phyloP scores from a whole-genome alignment of 2,797 vertebrate species.

The Triplophysa yarkandensis region DNA sequence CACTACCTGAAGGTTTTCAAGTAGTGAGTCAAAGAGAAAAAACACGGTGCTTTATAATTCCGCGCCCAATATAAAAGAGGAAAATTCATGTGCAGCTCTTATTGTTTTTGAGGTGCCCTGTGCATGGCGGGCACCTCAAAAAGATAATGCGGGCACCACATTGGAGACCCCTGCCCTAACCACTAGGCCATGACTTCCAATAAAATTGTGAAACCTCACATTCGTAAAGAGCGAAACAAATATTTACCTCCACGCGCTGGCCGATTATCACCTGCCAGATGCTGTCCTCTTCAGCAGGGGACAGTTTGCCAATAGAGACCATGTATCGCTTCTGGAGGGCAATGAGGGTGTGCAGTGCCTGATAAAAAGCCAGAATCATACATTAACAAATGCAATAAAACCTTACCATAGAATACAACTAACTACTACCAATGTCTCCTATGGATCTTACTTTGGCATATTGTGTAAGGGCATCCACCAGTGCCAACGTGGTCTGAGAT shows the following conservation, averaged over 20 bases:
- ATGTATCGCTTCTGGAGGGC: conserved; percentile 88
- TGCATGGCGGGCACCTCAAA: too few relatives aligned
- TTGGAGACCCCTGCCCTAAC: too few relatives aligned
- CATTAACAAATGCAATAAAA: not conserved
- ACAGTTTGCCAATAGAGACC: conserved; percentile 83
- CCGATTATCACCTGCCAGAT: conserved; percentile 95
- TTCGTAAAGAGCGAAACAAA: not conserved
- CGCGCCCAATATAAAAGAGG: too few relatives aligned
- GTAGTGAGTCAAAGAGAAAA: too few relatives aligned
- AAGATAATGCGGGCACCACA: too few relatives aligned
- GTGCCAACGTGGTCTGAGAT: conserved; percentile 88
- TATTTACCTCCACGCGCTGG: conserved; percentile 87
- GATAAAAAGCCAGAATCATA: conserved; percentile 40
- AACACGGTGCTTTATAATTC: too few relatives aligned
- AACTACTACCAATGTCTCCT: not conserved
- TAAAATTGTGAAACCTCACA: too few relatives aligned
- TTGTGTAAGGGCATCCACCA: conserved; percentile 86
- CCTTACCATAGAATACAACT: too few relatives aligned
- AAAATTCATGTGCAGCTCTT: too few relatives aligned
- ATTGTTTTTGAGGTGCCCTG: too few relatives aligned
- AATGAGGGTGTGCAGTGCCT: conserved; percentile 92
- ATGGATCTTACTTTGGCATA: conserved; percentile 84
- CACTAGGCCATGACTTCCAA: too few relatives aligned
- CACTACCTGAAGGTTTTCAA: too few relatives aligned
- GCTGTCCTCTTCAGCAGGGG: conserved; percentile 83